Conservation (phyloP, 2,113 vertebrate genomes). For the Pica pica region DNA sequence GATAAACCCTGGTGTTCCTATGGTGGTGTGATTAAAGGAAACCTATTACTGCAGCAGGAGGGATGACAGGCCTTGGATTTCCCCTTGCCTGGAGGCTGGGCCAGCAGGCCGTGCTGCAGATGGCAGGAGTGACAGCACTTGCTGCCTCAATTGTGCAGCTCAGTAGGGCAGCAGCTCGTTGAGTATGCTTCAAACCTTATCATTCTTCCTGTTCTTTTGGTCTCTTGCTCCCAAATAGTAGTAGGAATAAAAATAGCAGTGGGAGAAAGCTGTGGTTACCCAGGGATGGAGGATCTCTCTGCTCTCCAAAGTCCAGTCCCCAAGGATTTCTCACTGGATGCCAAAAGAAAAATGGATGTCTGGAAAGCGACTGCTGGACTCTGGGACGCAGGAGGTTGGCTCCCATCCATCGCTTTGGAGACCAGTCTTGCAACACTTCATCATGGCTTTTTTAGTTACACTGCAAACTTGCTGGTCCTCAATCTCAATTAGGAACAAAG, state of each 20-base stretch:
- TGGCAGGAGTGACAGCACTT: not conserved
- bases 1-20: not conserved
- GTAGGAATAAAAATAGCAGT: not conserved
- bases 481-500: not conserved
- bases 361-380: not conserved
- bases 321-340: not conserved
- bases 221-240: not conserved
- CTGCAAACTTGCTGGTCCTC: not conserved
- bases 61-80: not conserved
- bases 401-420: not conserved
- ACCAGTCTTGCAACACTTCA: not conserved
- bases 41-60: not conserved
- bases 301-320: not conserved
- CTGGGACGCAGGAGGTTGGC: not conserved
- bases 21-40: not conserved
- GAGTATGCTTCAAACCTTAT: not conserved
- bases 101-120: not conserved
- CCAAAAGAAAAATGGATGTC: not conserved
- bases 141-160: not conserved
- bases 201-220: not conserved
- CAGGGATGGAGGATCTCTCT: not conserved
- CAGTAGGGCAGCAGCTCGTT: not conserved
- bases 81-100: not conserved
- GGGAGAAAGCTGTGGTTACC: not conserved
- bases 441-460: not conserved